Base-by-base conservation (phyloP, 1,140 invertebrate genomes). In the Anthonomus grandis region DNA sequence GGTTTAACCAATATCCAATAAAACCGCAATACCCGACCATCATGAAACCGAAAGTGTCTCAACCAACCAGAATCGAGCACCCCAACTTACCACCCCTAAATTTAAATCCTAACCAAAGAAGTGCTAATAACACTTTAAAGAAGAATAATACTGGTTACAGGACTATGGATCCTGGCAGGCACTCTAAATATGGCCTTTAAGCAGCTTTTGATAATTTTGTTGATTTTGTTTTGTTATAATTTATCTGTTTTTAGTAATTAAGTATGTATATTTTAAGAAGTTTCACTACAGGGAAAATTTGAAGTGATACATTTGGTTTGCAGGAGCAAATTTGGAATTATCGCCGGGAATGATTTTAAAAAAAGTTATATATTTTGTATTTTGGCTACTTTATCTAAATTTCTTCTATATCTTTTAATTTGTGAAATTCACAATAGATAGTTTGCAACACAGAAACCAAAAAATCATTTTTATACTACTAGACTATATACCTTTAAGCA, bases 51-150 rank as follows among this genome's bases (percentile, higher is more conserved):
- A 73, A 83, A 12, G 86, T 90, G 0, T 88, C 87, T 9, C 87
- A 86, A 1, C 87, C 89, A 0, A 89, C 86, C 1, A 78, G 86
- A 59, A 89, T 90, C 60, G 88, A 90, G 66, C 81, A 89, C 65
- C 87, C 87, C 0, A 90, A 90, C 72, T 74, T 90, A 37, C 86
- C 82, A 2, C 86, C 87, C 3, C 65, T 89, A 13, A 89, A 89
- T 66, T 76, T 89, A 2, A 83, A 87, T 66, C 85, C 85, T 5
- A n/a, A n/a, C n/a, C 78, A 67, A 23, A 64, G 67, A 36, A 61
- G 61, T 19, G 46, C 36, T 8, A 63, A 48, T 22, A 65, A 59
- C 46, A 71, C 69, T 15, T 57, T 71, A 39, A 70, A 69, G 45
- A 60, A 59, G 37, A 65, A 62, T 39, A 68, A 66, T 22, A 31